Base-by-base conservation (phyloP, 1,140 invertebrate species). In the Caenorhabditis remanei region DNA sequence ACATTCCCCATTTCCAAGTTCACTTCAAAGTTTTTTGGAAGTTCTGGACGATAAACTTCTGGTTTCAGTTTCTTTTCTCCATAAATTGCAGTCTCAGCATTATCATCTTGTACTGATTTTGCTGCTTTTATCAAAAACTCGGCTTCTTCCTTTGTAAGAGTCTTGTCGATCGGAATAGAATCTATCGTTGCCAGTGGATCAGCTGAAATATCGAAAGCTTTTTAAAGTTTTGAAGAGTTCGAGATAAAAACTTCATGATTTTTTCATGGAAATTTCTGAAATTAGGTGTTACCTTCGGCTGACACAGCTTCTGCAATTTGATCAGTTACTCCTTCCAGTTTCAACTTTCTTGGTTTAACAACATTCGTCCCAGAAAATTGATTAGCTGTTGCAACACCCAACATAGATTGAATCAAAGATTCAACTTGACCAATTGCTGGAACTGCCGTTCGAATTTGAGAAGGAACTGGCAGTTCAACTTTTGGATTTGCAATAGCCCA, bases 61-160 rank as follows among this genome's bases (percentile, higher is more conserved):
- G 65, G 48, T 58, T 56, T 65, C 55, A 40, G 16, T 19, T 67
- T 87, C 14, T 65, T 41, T 53, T 83, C 67, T 91, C 87, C 43
- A 43, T 85, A 84, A 41, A 84, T 84, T 19, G 53, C 53, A 5
- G 55, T 84, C 40, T 84, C 86, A 0, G 86, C 86, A 40, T 83
- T 82, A 8, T 58, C 56, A 40, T 87, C 86, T 16, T 56, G 32
- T 1, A 87, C 86, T 13, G 79, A 83, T 43, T 67, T 83, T 32
- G 92, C 91, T 4, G 90, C 92, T 61, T 91, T 91, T 24, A 92
- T 63, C 9, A 92, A 82, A 67, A 88, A 92, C 5, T 87, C 85
- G 50, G 91, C 87, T 65, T 92, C 91, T 87, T 91, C 91, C 16
- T 55, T 48, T 48, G 88, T 89, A 21, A 90, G 40, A 24, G 83